Base-by-base conservation (phyloP, 2,888 invertebrate genomes). In the Orthosia cruda region DNA sequence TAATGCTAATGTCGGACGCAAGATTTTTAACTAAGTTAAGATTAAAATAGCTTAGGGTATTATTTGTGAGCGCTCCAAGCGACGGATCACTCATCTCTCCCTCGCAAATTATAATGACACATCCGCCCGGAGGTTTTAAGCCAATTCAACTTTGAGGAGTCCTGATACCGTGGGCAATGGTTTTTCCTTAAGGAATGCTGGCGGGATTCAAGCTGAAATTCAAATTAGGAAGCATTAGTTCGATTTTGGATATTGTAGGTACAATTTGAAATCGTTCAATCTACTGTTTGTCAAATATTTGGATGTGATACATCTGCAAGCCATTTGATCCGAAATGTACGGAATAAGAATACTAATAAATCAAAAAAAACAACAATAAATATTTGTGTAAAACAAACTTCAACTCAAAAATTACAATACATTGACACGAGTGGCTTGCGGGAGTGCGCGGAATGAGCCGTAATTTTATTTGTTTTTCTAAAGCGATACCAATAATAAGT, bases 11-110 rank as follows among this genome's bases (percentile, higher is more conserved):
- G 95, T 95, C 92, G 94, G 95, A 92, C 94, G 96, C 95, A 95
- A 96, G 96, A 96, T 96, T 96, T 96, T 96, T 96, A 96, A 96
- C 96, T 95, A 95, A 96, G 96, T 96, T 96, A 95, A 96, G 96
- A 96, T 96, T 96, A 96, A 96, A 96, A 96, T 96, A 95, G 96
- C 96, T 96, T 93, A 95, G 93, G 95, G 95, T 95, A 95, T 95
- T 95, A 94, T 94, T 92, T 93, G 92, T 91, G 90, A 90, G 90
- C 86, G 95, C 94, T 92, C 91, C 89, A 92, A 94, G 96, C 93
- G 91, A 90, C 88, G 94, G 93, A 96, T 96, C 95, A 94, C 96
- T 96, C 96, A 96, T 96, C 94, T 93, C 95, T 95, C 96, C 95
- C 94, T 91, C 89, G 91, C 91, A 96, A 96, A 96, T 96, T 96